Evolutionary conservation across 2,113 vertebrate genomes (phyloP), one percentile per base, ranked within the genome.

Genomic region (Cochlearius cochlearius): DNA sequence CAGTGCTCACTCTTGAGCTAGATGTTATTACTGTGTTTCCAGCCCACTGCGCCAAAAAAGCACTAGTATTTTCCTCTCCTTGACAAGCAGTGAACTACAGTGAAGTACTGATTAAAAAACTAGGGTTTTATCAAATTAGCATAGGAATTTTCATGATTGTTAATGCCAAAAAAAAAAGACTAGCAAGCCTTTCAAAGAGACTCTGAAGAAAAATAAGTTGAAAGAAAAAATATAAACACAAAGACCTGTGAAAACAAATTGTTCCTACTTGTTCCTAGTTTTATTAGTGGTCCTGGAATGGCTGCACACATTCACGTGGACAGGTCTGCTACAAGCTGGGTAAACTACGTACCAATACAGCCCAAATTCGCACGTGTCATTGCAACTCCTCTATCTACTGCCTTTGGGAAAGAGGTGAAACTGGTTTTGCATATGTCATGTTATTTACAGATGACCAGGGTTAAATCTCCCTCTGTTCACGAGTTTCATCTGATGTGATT

Each of bases 271-370:
- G n/a, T n/a, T n/a, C n/a, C n/a, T n/a, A 11, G 38, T 62, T 90
- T 66, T 38, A 69, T 90, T 8, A 72, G 7, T 43, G 50, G 25
- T 55, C 19, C 26, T 95, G 63, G 41, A 80, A 71, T 47, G 41
- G 38, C 15, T 71, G 30, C 85, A 87, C 25, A 62, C 16, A 41
- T 74, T 74, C 43, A 30, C 69, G 59, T 0, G 1, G n/a, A 69
- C 8, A 27, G 60, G 47, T 74, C 45, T 85, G 50, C 23, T 75
- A 50, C 25, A 71, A 45, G 26, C 30, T 74, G 39, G 13, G 36
- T 10, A 81, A 85, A 43, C 9, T 17, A 3, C 0, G 2, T 4
- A 58, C 21, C 30, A 64, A 0, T 6, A 26, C 15, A 76, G 43
- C 7, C 56, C 64, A 85, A 71, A 71, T 10, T 32, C 8, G 1